Conservation (phyloP, 2,888 invertebrate species). For the Ectropis crepuscularia region DNA sequence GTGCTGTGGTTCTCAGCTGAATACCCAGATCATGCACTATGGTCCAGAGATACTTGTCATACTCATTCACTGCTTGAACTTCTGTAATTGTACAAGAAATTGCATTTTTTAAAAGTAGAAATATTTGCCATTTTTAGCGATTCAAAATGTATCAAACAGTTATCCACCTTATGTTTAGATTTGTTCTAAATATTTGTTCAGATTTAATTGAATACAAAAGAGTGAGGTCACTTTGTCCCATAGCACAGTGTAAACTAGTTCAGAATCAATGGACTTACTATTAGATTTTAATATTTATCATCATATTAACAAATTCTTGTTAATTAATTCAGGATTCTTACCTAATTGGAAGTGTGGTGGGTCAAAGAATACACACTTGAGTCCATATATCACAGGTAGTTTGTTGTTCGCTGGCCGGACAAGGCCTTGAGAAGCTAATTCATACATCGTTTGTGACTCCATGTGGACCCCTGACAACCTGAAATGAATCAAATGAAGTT, state of each 20-base stretch:
- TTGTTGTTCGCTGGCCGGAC: constrained; percentile 89
- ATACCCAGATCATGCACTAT: constrained; percentile 94
- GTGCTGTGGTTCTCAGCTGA: constrained; percentile 91
- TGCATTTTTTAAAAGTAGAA: background rate
- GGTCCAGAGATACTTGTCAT: constrained; percentile 89
- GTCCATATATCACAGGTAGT: constrained; percentile 92
- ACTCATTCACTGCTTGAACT: constrained; percentile 94
- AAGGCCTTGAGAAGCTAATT: constrained; percentile 92
- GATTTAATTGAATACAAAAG: no score
- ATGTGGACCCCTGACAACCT: constrained; percentile 91
- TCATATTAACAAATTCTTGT: no score
- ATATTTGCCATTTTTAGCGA: no score
- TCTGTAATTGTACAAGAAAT: constrained; percentile 83
- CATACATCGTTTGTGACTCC: constrained; percentile 95
- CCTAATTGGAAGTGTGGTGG: constrained; percentile 94
- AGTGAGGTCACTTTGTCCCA: no score
- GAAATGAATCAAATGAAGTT: constrained; percentile 1
- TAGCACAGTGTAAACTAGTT: no score
- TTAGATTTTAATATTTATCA: no score
- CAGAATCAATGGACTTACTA: no score
- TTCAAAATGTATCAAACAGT: no score
- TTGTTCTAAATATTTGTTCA: no score
- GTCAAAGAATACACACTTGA: constrained; percentile 92
- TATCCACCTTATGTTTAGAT: no score
- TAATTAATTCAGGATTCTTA: constrained; percentile 56